These are phyloP conservation scores for Elegia similella DNA, from an alignment of 2,888 invertebrate genomes.

Conservation along the genomic window DNA sequence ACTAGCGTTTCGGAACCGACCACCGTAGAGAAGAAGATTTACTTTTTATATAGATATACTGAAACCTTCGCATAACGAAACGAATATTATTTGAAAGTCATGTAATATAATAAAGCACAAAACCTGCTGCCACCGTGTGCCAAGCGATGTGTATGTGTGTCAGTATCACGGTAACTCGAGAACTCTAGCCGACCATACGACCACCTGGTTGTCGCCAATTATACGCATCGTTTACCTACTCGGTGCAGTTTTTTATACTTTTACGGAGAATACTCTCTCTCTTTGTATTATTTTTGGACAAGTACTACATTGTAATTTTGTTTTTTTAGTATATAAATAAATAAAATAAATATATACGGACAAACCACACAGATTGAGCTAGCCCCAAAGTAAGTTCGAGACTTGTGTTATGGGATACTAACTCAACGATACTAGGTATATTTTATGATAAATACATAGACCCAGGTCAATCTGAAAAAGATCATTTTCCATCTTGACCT, in stretches of 20 bases:
- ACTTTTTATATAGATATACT: not conserved
- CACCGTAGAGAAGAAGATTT: too few species aligned
- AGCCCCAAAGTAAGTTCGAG: too few species aligned
- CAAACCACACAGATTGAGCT: too few species aligned
- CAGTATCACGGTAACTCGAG: conserved; percentile 6
- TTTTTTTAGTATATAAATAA: too few species aligned
- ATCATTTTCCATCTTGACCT: too few species aligned
- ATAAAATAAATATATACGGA: too few species aligned
- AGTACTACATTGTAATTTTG: too few species aligned
- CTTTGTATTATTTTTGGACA: not conserved
- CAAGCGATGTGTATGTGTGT: conserved; percentile 4
- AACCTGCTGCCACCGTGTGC: conserved; percentile 5
- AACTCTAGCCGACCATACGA: not conserved
- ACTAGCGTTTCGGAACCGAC: too few species aligned
- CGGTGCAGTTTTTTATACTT: not conserved
- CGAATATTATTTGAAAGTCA: not conserved
- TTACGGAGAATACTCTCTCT: not conserved
- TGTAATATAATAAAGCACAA: not conserved
- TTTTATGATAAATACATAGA: too few species aligned
- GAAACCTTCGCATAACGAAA: not conserved
- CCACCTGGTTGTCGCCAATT: conserved; percentile 9
- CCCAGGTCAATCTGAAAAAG: too few species aligned
- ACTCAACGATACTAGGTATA: too few species aligned
- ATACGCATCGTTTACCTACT: conserved; percentile 6
- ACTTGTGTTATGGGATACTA: too few species aligned